Conservation (phyloP, 2,797 vertebrate genomes). For the Spondyliosoma cantharus region DNA sequence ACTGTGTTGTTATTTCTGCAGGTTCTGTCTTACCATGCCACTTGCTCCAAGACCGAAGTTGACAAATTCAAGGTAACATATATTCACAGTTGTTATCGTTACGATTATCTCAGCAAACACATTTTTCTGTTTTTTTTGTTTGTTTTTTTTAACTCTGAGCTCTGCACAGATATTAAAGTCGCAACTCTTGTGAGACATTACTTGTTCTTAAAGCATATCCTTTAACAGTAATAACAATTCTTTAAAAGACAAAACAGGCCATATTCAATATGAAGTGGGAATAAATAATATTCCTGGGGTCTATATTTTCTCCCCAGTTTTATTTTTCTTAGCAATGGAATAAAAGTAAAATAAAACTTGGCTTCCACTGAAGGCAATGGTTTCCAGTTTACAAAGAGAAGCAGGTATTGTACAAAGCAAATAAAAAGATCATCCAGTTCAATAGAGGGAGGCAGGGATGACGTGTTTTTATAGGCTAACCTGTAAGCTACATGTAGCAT, state of each 20-base stretch:
- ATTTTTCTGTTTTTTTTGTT: neutral
- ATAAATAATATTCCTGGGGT: neutral
- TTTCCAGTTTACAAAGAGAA: slow-evolving; percentile 6
- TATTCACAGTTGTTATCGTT: slow-evolving; percentile 19
- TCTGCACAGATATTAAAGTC: slow-evolving; percentile 40
- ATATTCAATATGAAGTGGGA: neutral
- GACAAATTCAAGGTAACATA: slow-evolving; percentile 98
- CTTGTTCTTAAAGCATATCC: neutral
- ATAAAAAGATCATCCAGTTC: neutral
- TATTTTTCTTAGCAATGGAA: slow-evolving; percentile 2
- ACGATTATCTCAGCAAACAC: slow-evolving; percentile 17
- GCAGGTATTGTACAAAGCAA: neutral
- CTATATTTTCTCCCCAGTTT: neutral
- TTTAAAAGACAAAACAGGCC: neutral
- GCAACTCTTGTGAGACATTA: slow-evolving; percentile 10
- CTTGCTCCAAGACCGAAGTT: slow-evolving; percentile 98
- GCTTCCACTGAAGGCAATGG: neutral
- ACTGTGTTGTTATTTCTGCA: slow-evolving; percentile 74
- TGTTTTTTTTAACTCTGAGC: slow-evolving; percentile 15
- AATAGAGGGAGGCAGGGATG: neutral
- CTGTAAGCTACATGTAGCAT: no score
- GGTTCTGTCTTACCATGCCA: slow-evolving; percentile 98
- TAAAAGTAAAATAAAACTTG: neutral
- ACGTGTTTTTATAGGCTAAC: no score
- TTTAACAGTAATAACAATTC: neutral